Evolutionary conservation across 2,797 vertebrate species (phyloP), one percentile per base, ranked within the genome.

Genomic region (Helostoma temminkii): DNA sequence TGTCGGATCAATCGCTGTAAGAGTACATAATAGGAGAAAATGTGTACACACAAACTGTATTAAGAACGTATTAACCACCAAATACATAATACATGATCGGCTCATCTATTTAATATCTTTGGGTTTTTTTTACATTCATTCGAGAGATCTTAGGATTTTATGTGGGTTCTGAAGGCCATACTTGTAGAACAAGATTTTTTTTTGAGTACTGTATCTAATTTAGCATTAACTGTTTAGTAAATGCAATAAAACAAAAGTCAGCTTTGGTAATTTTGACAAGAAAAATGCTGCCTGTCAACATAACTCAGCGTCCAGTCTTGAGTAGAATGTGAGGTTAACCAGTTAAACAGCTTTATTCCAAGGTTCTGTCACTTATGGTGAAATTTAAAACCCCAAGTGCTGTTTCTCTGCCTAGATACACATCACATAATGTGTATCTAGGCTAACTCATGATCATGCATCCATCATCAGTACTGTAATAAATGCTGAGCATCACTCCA

Each of bases 281-380:
- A 71, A 81, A 87, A 81, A 66, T 43, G 28, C 49, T 42, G 59
- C 82, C 72, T 76, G 88, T 88, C 83, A 62, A 60, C 61, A 54
- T 65, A 26, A 74, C 81, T 88, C 76, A 71, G 58, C 2, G 45
- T 66, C 77, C 53, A 9, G 74, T 52, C 60, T 49, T 39, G 45
- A 82, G 76, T 49, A 78, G 80, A 82, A 76, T 81, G 78, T 85
- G 74, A 85, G 79, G 85, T 88, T 84, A 85, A 81, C 76, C 74
- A 15, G 54, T 61, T 22, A 66, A 57, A 49, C 34, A 34, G 75
- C 71, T 37, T 1, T 56, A 70, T 72, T 88, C 79, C 79, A 85
- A 55, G 45, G 9, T 62, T 66, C 71, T 80, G 79, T 84, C 85
- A 81, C 69, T 71, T 80, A 64, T 28, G 70, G 73, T 46, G 53